A percentile compares a stretch with the other conserved stretches of the same genome.
phyloP scores from a whole-genome alignment of 2,888 invertebrate genomes.

The Graphium colonna region DNA sequence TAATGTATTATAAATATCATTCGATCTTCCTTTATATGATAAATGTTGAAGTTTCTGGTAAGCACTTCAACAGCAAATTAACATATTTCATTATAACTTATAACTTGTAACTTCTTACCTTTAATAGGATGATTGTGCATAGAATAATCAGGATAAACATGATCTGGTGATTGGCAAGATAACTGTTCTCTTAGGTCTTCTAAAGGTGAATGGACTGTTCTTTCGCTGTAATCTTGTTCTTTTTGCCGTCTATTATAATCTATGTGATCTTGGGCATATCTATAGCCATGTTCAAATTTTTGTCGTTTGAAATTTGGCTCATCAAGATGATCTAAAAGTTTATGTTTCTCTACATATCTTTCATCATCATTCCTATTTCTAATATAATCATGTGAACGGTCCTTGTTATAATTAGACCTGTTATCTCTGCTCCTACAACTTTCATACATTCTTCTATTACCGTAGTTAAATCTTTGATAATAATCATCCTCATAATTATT shows the following conservation, averaged over 20 bases:
- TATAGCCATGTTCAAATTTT: slow-evolving; percentile 34
- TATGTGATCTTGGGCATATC: slow-evolving; percentile 8
- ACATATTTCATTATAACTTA: too few species aligned
- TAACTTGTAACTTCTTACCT: too few species aligned
- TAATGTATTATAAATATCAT: too few species aligned
- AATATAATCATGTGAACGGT: slow-evolving; percentile 35
- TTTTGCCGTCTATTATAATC: slow-evolving; percentile 18
- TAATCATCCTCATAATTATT: slow-evolving; percentile 33
- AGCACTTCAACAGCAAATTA: too few species aligned
- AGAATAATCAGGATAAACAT: slow-evolving; percentile 31
- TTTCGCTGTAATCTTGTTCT: slow-evolving; percentile 26
- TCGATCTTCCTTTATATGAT: too few species aligned
- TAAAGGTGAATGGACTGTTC: slow-evolving; percentile 25
- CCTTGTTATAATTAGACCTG: slow-evolving; percentile 33
- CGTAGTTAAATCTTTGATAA: slow-evolving; percentile 35
- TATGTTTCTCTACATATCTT: slow-evolving; percentile 42
- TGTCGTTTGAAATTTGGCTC: slow-evolving; percentile 48
- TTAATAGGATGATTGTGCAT: slow-evolving; percentile 36
- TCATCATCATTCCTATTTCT: slow-evolving; percentile 32
- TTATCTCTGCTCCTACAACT: slow-evolving; percentile 36
- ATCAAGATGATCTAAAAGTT: slow-evolving; percentile 40
- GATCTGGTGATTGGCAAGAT: slow-evolving; percentile 64
- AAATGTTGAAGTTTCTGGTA: too few species aligned
- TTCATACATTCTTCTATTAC: slow-evolving; percentile 36
- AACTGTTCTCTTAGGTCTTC: slow-evolving; percentile 33